Conservation (phyloP, 1,140 invertebrate species). For the Heliconius nattereri region DNA sequence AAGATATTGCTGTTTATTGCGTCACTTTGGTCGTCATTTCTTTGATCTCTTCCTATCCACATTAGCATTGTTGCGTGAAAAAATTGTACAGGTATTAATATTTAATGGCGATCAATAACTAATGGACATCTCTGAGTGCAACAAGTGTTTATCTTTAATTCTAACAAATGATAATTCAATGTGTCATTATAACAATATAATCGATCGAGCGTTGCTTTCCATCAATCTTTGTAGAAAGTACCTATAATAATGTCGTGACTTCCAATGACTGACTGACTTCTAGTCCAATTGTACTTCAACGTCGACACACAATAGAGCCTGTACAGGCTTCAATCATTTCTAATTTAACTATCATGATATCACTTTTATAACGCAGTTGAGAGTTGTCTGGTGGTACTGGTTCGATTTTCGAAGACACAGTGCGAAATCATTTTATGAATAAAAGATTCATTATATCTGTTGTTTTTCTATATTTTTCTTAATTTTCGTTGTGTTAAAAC, state of each 20-base stretch:
- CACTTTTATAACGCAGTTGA: background rate
- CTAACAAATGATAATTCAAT: constrained; percentile 12
- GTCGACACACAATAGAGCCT: constrained; percentile 2
- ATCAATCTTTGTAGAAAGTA: constrained; percentile 29
- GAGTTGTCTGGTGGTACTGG: background rate
- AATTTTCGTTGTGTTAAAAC: no score
- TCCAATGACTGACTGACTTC: background rate
- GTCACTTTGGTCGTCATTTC: no score
- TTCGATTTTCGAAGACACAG: background rate
- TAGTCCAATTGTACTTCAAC: background rate
- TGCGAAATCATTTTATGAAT: no score
- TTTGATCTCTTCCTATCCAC: no score
- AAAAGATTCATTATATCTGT: no score
- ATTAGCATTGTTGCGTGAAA: no score
- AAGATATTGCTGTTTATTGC: no score
- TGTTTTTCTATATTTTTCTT: no score
- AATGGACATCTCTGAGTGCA: background rate
- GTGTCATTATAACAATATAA: constrained; percentile 15
- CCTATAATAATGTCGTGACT: constrained; percentile 6
- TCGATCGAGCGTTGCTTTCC: constrained; percentile 33
- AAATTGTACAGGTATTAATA: no score
- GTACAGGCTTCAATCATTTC: background rate
- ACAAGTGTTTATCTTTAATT: background rate
- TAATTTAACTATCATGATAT: background rate
- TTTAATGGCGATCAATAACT: no score